These are phyloP conservation scores for Talpa occidentalis DNA, from an alignment of 2,113 vertebrate genomes.

Conservation along the genomic window DNA sequence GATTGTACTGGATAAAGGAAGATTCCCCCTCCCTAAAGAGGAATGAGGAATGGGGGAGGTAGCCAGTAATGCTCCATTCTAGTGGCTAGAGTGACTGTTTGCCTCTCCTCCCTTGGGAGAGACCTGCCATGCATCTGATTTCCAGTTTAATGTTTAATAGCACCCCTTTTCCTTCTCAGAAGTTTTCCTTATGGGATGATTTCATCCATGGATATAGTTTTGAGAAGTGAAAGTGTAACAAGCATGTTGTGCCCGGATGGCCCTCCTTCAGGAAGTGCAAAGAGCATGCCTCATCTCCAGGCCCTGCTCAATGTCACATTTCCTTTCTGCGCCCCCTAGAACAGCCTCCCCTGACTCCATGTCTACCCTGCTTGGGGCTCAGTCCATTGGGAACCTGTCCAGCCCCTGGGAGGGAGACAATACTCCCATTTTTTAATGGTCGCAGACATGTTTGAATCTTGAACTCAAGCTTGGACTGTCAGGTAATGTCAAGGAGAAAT, in stretches of 20 bases:
- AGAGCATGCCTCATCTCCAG: not conserved
- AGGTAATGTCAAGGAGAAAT: not conserved
- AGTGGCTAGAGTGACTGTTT: not conserved
- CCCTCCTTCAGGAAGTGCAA: not conserved
- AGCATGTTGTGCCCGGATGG: too few species aligned
- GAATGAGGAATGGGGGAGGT: not conserved
- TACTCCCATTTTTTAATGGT: not conserved
- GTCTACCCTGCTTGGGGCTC: not conserved
- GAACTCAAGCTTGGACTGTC: not conserved
- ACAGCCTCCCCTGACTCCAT: not conserved
- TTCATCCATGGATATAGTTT: not conserved
- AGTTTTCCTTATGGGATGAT: not conserved
- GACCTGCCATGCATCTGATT: not conserved
- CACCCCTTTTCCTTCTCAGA: not conserved
- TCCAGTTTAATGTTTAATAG: not conserved
- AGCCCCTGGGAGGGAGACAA: not conserved
- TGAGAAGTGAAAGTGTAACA: too few species aligned
- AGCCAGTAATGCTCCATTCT: not conserved
- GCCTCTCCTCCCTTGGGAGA: not conserved
- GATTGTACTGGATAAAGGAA: not conserved
- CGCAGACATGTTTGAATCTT: not conserved
- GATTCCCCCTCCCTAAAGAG: not conserved
- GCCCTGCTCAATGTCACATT: fast-evolving
- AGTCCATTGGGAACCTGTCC: not conserved
- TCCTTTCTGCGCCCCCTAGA: not conserved